Evolutionary conservation across 2,888 invertebrate genomes (phyloP).

Genomic region (Erannis defoliaria): DNA sequence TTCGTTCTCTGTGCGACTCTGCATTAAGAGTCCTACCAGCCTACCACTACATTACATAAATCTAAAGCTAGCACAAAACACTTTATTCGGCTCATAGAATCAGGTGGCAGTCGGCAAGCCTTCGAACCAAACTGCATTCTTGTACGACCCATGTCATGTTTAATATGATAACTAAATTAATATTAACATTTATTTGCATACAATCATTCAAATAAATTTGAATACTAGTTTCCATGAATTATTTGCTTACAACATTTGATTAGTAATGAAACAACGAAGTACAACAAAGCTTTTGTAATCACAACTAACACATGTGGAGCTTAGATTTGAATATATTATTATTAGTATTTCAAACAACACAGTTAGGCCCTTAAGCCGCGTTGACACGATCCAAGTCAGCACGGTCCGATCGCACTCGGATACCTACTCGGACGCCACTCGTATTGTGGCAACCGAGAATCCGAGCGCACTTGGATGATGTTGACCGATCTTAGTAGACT

Average conservation of each 20-base stretch:
- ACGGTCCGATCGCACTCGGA: no score
- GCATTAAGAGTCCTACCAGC: no score
- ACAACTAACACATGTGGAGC: neutral
- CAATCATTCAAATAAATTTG: slow-evolving; percentile 27
- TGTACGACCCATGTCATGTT: slow-evolving; percentile 30
- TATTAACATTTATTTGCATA: slow-evolving; percentile 35
- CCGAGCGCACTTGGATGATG: no score
- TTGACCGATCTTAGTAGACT: no score
- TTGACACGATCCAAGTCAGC: no score
- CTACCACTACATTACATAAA: no score
- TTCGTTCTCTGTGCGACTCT: no score
- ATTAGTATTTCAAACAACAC: no score
- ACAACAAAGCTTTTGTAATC: neutral
- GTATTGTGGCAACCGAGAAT: no score
- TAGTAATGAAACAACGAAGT: slow-evolving; percentile 10
- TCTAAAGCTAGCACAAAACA: slow-evolving; percentile 17
- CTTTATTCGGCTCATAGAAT: slow-evolving; percentile 2
- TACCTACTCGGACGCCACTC: no score
- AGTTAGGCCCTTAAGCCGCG: no score
- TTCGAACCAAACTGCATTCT: slow-evolving; percentile 26
- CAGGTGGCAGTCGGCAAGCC: slow-evolving; percentile 12
- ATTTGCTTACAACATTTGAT: slow-evolving; percentile 11
- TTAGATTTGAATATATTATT: no score
- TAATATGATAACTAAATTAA: slow-evolving; percentile 32
- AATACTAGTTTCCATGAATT: slow-evolving; percentile 21